Base-by-base conservation (phyloP, 2,888 invertebrate species). In the Leptopilina syphax region DNA sequence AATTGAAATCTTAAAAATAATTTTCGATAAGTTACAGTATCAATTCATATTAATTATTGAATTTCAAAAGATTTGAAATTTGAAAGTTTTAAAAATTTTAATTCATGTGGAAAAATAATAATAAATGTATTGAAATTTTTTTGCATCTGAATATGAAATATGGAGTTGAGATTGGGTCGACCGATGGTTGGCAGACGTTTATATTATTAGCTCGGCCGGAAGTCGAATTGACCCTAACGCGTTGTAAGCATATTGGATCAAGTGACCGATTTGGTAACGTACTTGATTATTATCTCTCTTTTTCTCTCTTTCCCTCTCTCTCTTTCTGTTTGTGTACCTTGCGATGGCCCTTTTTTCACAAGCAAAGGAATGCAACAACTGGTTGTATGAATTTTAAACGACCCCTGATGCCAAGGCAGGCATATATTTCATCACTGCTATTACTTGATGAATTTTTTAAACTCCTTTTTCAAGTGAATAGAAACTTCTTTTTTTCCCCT, bases 241-340 rank as follows among this genome's bases (percentile, higher is more conserved):
- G 68, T 18, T 27, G 54, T 70, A 13, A 70, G 27, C 34, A 70
- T 50, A 70, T 70, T 73, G 73, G 57, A 57, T 73, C 73, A 73
- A 57, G 73, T 57, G 73, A 73, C 73, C 73, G 73, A 73, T 73
- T 73, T 73, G 73, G 34, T 73, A 73, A 73, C 34, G 27, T 73
- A 34, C 27, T 70, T 70, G 50, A 70, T 70, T 54, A 54, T 50
- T 54, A 70, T 18, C 44, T 44, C 44, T 44, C 44, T 44, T 8
- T 44, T 1, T 44, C 8, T 44, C 44, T 44, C 7, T 44, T 8
- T 7, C 7, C 5, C 8, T 44, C 44, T 44, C 44, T 44, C 44
- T 44, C 44, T 44, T 1, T 44, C 7, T 44, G 6, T 44, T 8
- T 44, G 8, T 47, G 18, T 13, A 70, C 10, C 54, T 50, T 54